phyloP scores from a whole-genome alignment of 2,797 vertebrate species.

The Pangasius krempfi region DNA sequence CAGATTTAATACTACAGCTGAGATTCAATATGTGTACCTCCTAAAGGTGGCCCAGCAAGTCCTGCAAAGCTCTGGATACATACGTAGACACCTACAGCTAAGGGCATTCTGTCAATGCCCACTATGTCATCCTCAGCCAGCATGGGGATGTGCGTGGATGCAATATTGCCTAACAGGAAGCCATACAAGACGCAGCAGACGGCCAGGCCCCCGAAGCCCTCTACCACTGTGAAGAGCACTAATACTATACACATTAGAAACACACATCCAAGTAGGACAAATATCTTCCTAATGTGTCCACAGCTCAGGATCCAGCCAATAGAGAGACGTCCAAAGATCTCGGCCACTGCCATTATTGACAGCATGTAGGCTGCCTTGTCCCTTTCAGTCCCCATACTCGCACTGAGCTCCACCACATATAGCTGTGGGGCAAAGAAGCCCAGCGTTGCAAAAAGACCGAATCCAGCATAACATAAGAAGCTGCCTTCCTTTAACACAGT shows the following conservation, averaged over 20 bases:
- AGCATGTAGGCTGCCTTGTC: slow-evolving; percentile 85
- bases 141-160: slow-evolving; percentile 90
- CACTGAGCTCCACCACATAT: slow-evolving; percentile 90
- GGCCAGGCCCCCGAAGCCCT: slow-evolving; percentile 85
- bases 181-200: slow-evolving; percentile 88
- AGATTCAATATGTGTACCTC: slow-evolving; percentile 76
- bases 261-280: slow-evolving; percentile 86
- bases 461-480: slow-evolving; percentile 93
- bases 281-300: slow-evolving; percentile 82
- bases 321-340: slow-evolving; percentile 85
- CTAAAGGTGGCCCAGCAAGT: slow-evolving; percentile 92
- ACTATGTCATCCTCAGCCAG: slow-evolving; percentile 93
- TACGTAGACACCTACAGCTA: slow-evolving; percentile 91
- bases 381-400: slow-evolving; percentile 82
- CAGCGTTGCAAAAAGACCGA: slow-evolving; percentile 92
- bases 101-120: slow-evolving; percentile 90
- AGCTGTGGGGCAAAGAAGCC: slow-evolving; percentile 94
- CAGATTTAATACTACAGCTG: background rate
- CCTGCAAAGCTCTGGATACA: slow-evolving; percentile 95
- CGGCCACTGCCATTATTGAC: slow-evolving; percentile 88
- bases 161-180: slow-evolving; percentile 86
- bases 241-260: slow-evolving; percentile 78
- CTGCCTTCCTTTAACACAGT: slow-evolving; percentile 85
- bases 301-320: slow-evolving; percentile 85
- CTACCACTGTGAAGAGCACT: slow-evolving; percentile 85